phyloP scores from a whole-genome alignment of 1,140 invertebrate species.

The Brachionus manjavacas region DNA sequence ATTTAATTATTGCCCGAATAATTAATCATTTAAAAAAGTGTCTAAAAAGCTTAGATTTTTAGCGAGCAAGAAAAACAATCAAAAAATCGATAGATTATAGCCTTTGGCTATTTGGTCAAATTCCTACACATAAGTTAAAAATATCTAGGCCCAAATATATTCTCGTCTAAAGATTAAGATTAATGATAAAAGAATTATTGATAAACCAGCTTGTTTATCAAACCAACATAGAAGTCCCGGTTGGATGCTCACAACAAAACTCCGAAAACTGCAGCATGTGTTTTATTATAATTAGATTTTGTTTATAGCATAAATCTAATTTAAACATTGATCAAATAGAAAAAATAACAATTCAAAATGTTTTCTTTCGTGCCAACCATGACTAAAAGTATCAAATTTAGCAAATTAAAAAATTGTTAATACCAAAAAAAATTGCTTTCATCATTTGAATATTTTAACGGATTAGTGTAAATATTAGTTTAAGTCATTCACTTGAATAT shows the following conservation, averaged over 20 bases:
- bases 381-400: background rate
- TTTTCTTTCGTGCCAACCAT: background rate
- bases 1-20: background rate
- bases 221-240: background rate
- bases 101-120: background rate
- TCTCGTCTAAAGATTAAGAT: constrained; percentile 2
- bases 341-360: background rate
- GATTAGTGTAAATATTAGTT: background rate
- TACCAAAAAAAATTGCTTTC: background rate
- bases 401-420: background rate
- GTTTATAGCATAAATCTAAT: background rate
- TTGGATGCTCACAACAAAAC: background rate
- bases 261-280: background rate
- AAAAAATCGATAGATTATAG: background rate
- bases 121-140: background rate
- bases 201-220: background rate
- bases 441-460: background rate
- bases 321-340: background rate
- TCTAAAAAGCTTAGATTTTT: background rate
- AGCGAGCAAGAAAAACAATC: background rate
- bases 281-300: background rate
- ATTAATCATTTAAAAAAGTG: background rate
- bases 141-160: background rate
- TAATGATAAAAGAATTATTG: background rate
- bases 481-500: background rate